Evolutionary conservation across 2,113 vertebrate species (phyloP).

Genomic region (Oncorhynchus mykiss): DNA sequence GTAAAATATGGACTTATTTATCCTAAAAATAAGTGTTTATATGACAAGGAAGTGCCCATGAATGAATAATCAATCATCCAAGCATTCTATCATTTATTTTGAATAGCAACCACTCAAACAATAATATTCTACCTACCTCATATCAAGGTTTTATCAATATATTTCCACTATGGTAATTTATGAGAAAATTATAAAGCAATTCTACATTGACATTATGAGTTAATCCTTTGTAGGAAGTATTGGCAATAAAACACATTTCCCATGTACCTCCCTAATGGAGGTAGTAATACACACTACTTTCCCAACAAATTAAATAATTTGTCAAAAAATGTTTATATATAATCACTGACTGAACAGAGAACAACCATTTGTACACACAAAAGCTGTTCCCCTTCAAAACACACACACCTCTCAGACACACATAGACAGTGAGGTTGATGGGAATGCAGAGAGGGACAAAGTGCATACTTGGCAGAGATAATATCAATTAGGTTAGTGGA

Average conservation of each 20-base stretch:
- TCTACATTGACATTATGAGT: neutral
- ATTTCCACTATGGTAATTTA: neutral
- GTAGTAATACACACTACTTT: neutral
- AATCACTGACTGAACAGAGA: neutral
- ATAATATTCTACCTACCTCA: neutral
- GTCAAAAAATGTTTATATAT: neutral
- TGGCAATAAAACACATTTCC: neutral
- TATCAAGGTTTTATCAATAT: neutral
- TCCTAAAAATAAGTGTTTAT: neutral
- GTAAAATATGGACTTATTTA: too few species aligned
- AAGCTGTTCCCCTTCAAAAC: too few species aligned
- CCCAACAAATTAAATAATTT: neutral
- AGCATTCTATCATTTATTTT: neutral
- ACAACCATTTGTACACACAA: too few species aligned
- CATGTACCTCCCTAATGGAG: neutral
- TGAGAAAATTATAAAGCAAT: neutral
- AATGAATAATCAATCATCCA: neutral
- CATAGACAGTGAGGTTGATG: neutral
- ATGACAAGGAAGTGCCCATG: neutral
- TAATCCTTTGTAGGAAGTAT: neutral
- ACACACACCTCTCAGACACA: too few species aligned
- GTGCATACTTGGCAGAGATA: slow-evolving; percentile 7
- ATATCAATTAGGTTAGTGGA: slow-evolving; percentile 15
- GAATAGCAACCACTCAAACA: neutral
- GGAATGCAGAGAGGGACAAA: neutral